Evolutionary conservation across 2,797 vertebrate species (phyloP).

Genomic region (Alcedo quadribrachys): DNA sequence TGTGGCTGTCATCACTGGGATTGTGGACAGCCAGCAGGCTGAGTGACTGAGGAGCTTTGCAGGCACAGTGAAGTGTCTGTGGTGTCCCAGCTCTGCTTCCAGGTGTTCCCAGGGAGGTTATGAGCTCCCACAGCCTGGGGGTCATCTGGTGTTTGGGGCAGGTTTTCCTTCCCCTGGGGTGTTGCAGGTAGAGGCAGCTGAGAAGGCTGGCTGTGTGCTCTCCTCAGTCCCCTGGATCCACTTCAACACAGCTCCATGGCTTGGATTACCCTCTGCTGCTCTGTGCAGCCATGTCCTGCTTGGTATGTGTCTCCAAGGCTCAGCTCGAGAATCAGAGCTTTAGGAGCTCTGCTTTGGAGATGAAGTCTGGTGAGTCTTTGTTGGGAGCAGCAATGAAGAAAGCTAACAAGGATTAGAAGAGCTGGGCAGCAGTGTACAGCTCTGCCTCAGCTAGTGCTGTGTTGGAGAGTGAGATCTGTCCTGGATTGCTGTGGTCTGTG

Average conservation of each 20-base stretch:
- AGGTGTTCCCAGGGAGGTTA: not conserved
- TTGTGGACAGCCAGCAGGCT: not conserved
- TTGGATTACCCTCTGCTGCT: not conserved
- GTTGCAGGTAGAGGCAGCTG: not conserved
- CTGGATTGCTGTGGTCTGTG: not conserved
- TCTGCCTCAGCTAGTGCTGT: not conserved
- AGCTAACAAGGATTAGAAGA: not conserved
- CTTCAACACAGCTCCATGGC: not conserved
- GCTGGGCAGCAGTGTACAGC: not conserved
- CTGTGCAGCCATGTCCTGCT: not conserved
- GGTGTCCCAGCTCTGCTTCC: not conserved
- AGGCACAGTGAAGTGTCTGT: not conserved
- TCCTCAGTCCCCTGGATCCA: not conserved
- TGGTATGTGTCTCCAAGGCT: not conserved
- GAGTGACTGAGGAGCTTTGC: not conserved
- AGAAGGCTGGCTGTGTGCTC: not conserved
- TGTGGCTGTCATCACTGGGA: not conserved
- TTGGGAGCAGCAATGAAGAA: not conserved
- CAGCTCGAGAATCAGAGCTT: not conserved
- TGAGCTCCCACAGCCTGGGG: not conserved
- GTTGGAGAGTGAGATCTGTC: not conserved
- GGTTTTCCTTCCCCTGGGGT: rapidly evolving
- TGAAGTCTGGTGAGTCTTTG: not conserved
- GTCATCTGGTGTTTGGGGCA: not conserved
- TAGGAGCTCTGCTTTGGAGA: not conserved